Percentiles rank a stretch among this genome's conserved stretches.
These are phyloP conservation scores for Channallabes apus DNA, from an alignment of 2,797 vertebrate species.

Conservation along the genomic window DNA sequence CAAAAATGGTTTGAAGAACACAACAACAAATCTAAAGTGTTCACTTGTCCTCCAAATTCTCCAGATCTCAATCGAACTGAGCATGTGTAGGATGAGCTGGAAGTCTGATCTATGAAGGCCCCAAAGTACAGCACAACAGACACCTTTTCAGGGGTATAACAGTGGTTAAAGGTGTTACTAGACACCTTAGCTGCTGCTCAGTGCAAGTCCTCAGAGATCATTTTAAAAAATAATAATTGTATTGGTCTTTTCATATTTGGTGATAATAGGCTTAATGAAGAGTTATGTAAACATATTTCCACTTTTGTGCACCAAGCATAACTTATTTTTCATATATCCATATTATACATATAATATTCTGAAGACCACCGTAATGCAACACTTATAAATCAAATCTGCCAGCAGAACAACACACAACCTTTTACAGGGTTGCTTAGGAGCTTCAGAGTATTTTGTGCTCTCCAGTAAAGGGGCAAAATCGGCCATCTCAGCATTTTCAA, in stretches of 20 bases:
- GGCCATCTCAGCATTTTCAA: background rate
- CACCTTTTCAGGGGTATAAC: background rate
- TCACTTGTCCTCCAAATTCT: too few relatives aligned
- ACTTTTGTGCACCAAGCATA: background rate
- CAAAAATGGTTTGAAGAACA: too few relatives aligned
- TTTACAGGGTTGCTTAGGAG: background rate
- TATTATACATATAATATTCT: background rate
- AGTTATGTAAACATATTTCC: background rate
- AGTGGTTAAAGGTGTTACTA: background rate
- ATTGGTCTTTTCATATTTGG: too few relatives aligned
- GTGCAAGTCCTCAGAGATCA: background rate
- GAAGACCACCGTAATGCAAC: background rate
- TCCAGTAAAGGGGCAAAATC: background rate
- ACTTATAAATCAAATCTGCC: background rate
- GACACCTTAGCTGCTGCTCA: background rate
- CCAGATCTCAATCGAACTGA: too few relatives aligned
- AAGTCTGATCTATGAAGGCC: too few relatives aligned
- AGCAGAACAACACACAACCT: background rate
- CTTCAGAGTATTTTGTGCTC: background rate
- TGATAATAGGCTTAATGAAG: background rate
- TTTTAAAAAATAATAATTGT: too few relatives aligned
- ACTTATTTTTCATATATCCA: background rate
- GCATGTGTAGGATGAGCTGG: too few relatives aligned
- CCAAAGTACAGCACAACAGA: background rate
- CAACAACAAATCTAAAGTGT: too few relatives aligned